These are phyloP conservation scores for Drosophila equinoxialis DNA, from an alignment of 1,140 invertebrate species.

Conservation along the genomic window DNA sequence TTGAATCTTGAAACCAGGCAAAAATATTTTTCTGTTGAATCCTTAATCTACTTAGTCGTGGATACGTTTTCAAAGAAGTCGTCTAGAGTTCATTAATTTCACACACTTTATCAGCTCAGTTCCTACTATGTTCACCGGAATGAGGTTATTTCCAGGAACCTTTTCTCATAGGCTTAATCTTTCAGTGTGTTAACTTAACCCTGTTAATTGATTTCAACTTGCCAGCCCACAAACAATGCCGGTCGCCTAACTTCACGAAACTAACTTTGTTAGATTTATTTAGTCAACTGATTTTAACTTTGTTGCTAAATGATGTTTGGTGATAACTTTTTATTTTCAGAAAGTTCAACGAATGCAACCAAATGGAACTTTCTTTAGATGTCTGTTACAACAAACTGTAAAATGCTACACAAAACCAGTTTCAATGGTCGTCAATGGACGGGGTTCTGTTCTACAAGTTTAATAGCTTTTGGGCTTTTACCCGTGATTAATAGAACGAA, in stretches of 20 bases:
- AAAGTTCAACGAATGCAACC: slow-evolving; percentile 10
- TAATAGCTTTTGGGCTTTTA: slow-evolving; percentile 20
- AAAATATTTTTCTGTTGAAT: no score
- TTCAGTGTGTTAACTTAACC: slow-evolving; percentile 14
- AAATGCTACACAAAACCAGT: slow-evolving; percentile 45
- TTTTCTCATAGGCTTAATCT: slow-evolving; percentile 5
- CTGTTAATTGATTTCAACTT: slow-evolving; percentile 43
- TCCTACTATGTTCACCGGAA: background rate
- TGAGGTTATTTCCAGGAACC: background rate
- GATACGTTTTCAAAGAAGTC: background rate
- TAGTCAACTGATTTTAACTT: slow-evolving; percentile 45
- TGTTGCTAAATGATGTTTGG: slow-evolving; percentile 13
- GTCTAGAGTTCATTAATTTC: background rate
- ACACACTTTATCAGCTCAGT: no score
- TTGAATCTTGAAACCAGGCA: no score
- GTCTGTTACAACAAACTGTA: slow-evolving; percentile 46
- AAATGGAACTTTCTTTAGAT: slow-evolving; percentile 14
- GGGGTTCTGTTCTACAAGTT: slow-evolving; percentile 8
- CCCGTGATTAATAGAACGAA: slow-evolving; percentile 46
- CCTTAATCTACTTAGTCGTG: no score
- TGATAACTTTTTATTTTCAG: background rate
- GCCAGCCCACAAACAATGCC: slow-evolving; percentile 15
- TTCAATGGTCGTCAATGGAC: slow-evolving; percentile 32
- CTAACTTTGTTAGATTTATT: slow-evolving; percentile 41
- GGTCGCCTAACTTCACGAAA: slow-evolving; percentile 7